Evolutionary conservation across 2,113 vertebrate species (phyloP), one percentile per base, ranked within the genome.

Genomic region (Pelobates fuscus): DNA sequence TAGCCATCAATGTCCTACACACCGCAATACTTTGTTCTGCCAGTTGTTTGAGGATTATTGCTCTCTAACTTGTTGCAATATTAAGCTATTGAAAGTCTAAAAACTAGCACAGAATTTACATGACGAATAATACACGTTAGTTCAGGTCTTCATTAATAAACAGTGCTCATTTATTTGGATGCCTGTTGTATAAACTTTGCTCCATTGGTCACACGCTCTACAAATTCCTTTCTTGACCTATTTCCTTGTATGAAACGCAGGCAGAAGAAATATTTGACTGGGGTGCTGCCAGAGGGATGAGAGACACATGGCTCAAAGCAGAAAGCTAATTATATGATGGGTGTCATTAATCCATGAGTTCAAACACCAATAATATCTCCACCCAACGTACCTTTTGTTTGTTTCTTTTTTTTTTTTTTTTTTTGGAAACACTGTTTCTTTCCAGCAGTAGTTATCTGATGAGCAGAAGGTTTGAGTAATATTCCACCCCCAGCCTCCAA

Each of bases 131-230:
- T n/a, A n/a, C n/a, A n/a, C n/a, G n/a, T 37, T 37, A 37, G 10
- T 37, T 37, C 10, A 37, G 32, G 5, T 6, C 32, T 6, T 37
- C 32, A 37, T 10, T 37, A 37, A 5, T 10, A n/a, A 37, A 37
- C 32, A 37, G 32, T 37, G 32, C 10, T 37, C 10, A 37, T 37
- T 37, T 37, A 37, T 37, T 10, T 10, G 10, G 32, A 37, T 37
- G 32, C 32, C 10, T 5, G 5, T 10, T 6, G 32, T 6, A 37
- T 37, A 37, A 37, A 37, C 32, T 37, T 37, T 49, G 21, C 21
- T 70, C 12, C n/a, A 25, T 29, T 71, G 25, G 41, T 61, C 69
- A 71, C 69, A 71, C 25, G n/a, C 37, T 71, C 14, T 15, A 17
- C 21, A 27, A 21, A 66, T 74, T 37, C 61, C 30, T 65, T 20